A percentile compares a stretch with the other conserved stretches of the same genome.
phyloP scores from a whole-genome alignment of 2,888 invertebrate species.

The Agrochola macilenta region DNA sequence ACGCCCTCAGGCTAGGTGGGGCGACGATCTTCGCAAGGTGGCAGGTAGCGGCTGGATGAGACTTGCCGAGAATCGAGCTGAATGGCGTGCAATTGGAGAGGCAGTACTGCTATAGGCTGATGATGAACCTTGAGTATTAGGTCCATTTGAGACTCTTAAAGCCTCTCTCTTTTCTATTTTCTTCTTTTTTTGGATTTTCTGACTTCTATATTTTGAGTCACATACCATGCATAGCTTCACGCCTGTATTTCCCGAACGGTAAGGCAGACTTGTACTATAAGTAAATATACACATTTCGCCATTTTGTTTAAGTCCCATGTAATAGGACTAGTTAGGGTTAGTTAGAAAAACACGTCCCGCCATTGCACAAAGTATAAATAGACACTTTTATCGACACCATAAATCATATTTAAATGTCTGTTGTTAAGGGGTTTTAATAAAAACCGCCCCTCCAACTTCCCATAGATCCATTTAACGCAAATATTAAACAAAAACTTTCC shows the following conservation, averaged over 20 bases:
- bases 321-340: background rate
- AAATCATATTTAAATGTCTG: slow-evolving; percentile 7
- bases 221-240: background rate
- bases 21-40: too few relatives aligned
- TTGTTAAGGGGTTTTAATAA: background rate
- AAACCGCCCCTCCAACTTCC: slow-evolving; percentile 30
- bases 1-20: too few relatives aligned
- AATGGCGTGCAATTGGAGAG: too few relatives aligned
- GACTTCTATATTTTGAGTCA: too few relatives aligned
- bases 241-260: background rate
- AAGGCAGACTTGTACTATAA: background rate
- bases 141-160: too few relatives aligned
- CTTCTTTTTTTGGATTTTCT: background rate
- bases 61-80: too few relatives aligned
- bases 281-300: background rate
- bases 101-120: too few relatives aligned
- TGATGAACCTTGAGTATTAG: background rate
- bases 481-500: slow-evolving; percentile 62
- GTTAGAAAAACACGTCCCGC: background rate
- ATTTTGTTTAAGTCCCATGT: too few relatives aligned
- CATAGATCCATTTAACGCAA: slow-evolving; percentile 44
- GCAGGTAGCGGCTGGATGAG: too few relatives aligned
- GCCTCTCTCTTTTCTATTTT: too few relatives aligned
- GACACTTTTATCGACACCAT: background rate
- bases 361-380: background rate